Evolutionary conservation across 2,888 invertebrate species (phyloP), one percentile per base, ranked within the genome.

Genomic region (Eupithecia subumbrata): DNA sequence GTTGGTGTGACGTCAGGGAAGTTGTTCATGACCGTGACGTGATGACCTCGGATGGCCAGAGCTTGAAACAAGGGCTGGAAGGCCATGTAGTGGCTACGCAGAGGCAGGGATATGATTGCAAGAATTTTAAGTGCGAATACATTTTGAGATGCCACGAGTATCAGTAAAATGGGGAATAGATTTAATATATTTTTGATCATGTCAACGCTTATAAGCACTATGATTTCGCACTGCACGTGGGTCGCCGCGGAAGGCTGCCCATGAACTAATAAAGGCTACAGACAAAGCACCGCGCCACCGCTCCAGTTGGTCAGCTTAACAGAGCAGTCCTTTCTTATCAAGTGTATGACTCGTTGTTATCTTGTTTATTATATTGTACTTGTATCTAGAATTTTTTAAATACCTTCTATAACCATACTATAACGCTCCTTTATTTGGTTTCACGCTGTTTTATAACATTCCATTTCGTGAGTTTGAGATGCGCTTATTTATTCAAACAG

Each of bases 31-130:
- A 96, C 96, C 1, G 96, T 96, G 0, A 97, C 86, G 14, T 95
- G 89, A 81, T 97, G 96, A 0, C 96, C 96, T 2, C 94, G 91
- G 34, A 84, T 84, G 0, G 95, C 95, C 69, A 97, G 84, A 73
- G 94, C 95, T 16, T 91, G 92, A 37, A 96, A 85, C 18, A 96
- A 86, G 0, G 95, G 93, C 79, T 95, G 90, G 80, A 96, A 96
- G 1, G 96, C 95, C 79, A 95, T 93, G 80, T 96, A 96, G 85
- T 97, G 97, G 74, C 96, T 97, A 75, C 95, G 95, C 0, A 96
- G 95, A 0, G 94, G 92, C 81, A 96, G 91, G 0, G 95, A 95
- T 82, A 96, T 96, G 9, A 96, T 84, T 9, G 80, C 87, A 14
- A 89, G 85, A 43, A 88, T 56, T 92, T 96, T 76, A 95, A 89